A percentile compares a stretch with the other conserved stretches of the same genome.
Conservation (phyloP, 2,888 invertebrate species). For the Norana najaformis region DNA sequence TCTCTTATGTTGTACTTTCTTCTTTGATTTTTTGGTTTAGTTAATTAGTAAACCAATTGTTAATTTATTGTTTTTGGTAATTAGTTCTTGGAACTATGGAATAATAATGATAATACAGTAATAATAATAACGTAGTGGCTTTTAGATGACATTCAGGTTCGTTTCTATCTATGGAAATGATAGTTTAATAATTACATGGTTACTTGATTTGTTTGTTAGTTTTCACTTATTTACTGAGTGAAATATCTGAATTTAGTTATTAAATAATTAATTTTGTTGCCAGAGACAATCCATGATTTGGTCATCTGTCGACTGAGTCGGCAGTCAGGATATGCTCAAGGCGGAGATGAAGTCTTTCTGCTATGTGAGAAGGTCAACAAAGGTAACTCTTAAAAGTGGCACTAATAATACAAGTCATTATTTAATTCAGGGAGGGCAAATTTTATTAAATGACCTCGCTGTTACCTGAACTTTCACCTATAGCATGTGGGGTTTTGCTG, state of each 20-base stretch:
- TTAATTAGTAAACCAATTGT: neutral
- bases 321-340: conserved; percentile 80
- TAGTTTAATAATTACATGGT: neutral
- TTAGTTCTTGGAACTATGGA: too few relatives aligned
- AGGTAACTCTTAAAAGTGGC: conserved; percentile 64
- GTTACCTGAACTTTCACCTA: neutral
- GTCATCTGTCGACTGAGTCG: conserved; percentile 85
- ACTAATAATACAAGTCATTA: too few relatives aligned
- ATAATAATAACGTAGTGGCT: too few relatives aligned
- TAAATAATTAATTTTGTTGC: conserved; percentile 38
- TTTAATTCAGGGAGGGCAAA: neutral
- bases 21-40: neutral
- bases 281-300: conserved; percentile 88
- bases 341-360: conserved; percentile 85
- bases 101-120: too few relatives aligned
- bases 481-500: neutral
- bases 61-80: neutral
- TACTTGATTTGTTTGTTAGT: neutral
- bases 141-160: neutral
- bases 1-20: neutral
- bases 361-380: conserved; percentile 83
- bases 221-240: neutral
- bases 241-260: neutral
- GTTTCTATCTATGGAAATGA: too few relatives aligned
- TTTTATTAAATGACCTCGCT: neutral